Conservation (phyloP, 2,113 vertebrate genomes). For the Lipotes vexillifer region DNA sequence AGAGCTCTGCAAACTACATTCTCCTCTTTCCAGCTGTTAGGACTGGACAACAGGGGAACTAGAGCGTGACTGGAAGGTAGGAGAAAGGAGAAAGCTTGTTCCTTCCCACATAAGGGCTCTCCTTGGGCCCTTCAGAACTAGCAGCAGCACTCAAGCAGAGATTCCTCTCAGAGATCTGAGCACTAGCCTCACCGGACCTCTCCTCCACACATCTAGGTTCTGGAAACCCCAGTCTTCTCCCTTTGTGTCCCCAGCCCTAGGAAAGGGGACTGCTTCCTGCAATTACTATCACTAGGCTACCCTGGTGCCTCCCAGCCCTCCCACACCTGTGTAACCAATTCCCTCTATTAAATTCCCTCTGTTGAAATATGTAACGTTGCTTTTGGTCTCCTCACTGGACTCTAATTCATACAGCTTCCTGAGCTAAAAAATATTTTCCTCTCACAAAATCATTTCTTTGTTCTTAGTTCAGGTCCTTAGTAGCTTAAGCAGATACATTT, state of each 20-base stretch:
- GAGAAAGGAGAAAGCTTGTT: background rate
- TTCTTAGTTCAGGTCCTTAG: background rate
- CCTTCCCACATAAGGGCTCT: background rate
- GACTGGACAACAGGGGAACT: background rate
- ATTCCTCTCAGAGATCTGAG: background rate
- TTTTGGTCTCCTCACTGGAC: background rate
- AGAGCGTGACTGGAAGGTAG: background rate
- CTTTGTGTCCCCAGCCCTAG: background rate
- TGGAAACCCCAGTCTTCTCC: background rate
- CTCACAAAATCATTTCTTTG: background rate
- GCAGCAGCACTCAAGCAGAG: background rate
- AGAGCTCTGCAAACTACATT: background rate
- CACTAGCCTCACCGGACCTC: background rate
- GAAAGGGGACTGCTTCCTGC: background rate
- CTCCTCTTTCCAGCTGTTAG: background rate
- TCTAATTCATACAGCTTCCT: background rate
- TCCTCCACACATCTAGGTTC: background rate
- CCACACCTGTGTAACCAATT: background rate
- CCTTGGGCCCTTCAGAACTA: background rate
- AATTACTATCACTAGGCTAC: background rate
- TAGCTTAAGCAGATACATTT: background rate
- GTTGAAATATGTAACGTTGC: background rate
- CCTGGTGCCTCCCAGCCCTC: background rate
- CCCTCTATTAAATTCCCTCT: background rate
- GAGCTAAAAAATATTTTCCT: background rate